Conservation (phyloP, 2,113 vertebrate species). For the Smithornis capensis region DNA sequence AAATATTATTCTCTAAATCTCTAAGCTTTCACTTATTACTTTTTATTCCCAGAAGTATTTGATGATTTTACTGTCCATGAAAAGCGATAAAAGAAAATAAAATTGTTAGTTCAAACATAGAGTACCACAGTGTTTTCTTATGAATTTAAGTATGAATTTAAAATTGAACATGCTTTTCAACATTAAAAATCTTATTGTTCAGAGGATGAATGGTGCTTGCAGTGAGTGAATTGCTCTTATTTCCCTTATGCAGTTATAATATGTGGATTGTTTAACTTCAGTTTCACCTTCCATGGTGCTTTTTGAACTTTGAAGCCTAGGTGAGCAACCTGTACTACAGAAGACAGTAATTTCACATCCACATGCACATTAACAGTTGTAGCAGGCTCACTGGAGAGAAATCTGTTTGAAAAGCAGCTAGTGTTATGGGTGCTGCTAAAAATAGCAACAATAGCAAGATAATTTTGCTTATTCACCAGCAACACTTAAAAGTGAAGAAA, state of each 20-base stretch:
- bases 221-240: neutral
- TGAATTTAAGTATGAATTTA: neutral
- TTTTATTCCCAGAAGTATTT: neutral
- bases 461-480: neutral
- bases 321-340: neutral
- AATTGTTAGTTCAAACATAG: neutral
- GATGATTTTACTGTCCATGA: neutral
- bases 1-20: conserved; percentile 1
- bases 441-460: neutral
- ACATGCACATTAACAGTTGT: neutral
- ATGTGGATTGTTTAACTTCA: neutral
- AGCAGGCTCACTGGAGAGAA: neutral
- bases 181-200: neutral
- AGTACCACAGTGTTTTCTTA: neutral
- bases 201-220: neutral
- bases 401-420: neutral
- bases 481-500: neutral
- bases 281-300: neutral
- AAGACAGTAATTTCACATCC: neutral
- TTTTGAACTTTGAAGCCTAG: neutral
- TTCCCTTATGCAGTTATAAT: neutral
- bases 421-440: neutral
- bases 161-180: neutral
- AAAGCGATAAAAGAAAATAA: conserved; percentile 14
- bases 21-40: conserved; percentile 26